These are phyloP conservation scores for Sebastes iracundus DNA, from an alignment of 2,797 vertebrate species.

Conservation along the genomic window DNA sequence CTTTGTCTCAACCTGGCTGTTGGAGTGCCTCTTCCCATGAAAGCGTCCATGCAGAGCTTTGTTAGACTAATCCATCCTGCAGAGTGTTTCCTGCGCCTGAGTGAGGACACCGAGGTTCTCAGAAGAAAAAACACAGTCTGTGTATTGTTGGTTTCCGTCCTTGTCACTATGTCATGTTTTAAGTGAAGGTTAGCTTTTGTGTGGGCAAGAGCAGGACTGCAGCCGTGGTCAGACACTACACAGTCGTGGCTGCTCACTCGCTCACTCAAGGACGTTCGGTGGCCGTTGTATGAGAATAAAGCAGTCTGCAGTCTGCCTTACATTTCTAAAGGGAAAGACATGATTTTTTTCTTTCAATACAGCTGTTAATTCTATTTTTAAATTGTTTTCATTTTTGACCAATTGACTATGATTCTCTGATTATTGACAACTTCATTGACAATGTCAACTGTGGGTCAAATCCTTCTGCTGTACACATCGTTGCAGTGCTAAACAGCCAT, in stretches of 20 bases:
- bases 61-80: conserved; percentile 73
- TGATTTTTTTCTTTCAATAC: neutral
- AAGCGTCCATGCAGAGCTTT: conserved; percentile 67
- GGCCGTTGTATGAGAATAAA: neutral
- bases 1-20: conserved; percentile 75
- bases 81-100: conserved; percentile 42
- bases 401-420: neutral
- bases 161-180: conserved; percentile 18
- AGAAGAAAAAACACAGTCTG: conserved; percentile 4
- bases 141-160: conserved; percentile 26
- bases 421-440: neutral
- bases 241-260: neutral
- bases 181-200: conserved; percentile 37
- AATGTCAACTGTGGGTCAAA: neutral
- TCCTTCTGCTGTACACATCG: neutral
- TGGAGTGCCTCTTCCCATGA: conserved; percentile 67
- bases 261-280: neutral
- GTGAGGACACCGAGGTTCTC: conserved; percentile 39
- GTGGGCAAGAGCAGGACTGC: neutral
- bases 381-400: neutral
- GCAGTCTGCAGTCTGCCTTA: neutral
- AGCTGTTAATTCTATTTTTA: neutral
- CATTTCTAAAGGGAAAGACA: neutral
- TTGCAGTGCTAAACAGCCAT: neutral
- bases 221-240: neutral